A percentile compares a stretch with the other conserved stretches of the same genome.
Evolutionary conservation across 2,113 vertebrate genomes (phyloP).

Genomic region (Micronisus gabar): DNA sequence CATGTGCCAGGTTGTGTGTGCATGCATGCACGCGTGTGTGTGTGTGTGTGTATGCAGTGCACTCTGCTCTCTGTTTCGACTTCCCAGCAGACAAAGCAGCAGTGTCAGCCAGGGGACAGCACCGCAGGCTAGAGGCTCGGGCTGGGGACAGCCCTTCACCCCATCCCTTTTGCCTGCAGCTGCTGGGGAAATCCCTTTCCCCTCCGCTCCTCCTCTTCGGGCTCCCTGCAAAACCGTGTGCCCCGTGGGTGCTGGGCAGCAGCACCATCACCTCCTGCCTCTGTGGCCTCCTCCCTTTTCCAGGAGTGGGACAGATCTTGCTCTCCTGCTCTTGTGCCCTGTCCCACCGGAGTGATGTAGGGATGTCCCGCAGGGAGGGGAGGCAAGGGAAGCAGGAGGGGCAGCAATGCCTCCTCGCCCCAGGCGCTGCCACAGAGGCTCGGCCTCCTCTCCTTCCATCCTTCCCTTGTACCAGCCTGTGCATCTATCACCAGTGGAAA

Average conservation of each 20-base stretch:
- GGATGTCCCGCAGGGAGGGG: accelerated
- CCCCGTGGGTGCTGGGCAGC: accelerated
- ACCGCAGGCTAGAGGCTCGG: background rate
- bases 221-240: background rate
- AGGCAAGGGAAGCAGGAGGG: background rate
- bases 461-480: background rate
- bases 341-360: accelerated
- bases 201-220: background rate
- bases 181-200: background rate
- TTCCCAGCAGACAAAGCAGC: background rate
- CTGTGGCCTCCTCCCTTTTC: background rate
- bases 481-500: background rate
- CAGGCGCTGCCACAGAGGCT: background rate
- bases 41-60: background rate
- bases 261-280: background rate
- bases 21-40: background rate
- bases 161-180: background rate
- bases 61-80: background rate
- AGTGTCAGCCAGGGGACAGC: background rate
- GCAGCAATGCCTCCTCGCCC: background rate
- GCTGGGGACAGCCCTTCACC: background rate
- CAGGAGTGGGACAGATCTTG: background rate
- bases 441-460: background rate
- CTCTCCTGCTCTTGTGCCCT: background rate
- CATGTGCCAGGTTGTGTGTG: accelerated